Base-by-base conservation (phyloP, 2,888 invertebrate genomes). In the Pheosia tremula region DNA sequence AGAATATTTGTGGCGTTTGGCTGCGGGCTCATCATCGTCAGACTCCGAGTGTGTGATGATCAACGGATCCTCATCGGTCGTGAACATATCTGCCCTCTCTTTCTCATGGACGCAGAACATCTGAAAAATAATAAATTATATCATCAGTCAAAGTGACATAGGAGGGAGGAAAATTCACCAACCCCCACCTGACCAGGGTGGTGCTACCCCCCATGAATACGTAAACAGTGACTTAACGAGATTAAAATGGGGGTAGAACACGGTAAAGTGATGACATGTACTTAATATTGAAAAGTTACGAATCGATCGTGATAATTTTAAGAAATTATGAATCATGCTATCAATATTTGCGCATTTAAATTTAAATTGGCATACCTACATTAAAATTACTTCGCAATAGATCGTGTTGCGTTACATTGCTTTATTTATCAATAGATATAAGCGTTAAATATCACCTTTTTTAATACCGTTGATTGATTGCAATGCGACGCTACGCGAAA, bases 51-150 rank as follows among this genome's bases (percentile, higher is more conserved):
- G 85, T 11, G 76, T 69, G 3, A 78, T 82, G 38, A 83, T 75
- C 24, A 90, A 84, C 0, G 89, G 87, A 55, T 91, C 91, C 0
- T 82, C 79, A 67, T 87, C 88, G 0, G 66, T 58, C 0, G 85
- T 64, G 61, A 83, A 83, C 2, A 77, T 66, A 50, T 75, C 68
- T 0, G 74, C 61, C 0, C 75, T 74, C 41, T 93, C 90, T 2
- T 85, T 85, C 63, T 92, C 93, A 87, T 92, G 92, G 2, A 93
- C 64, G 66, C 93, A 93, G 67, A 92, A 92, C 93, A 93, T 93
- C 93, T 93, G 89, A 45, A 39, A 54, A 9, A 9, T 9, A 43
- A 43, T 43, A 2, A 43, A 43, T 6, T 39, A 52, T 9, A 9
- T 9, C 8, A 43, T 43, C 4, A 43, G 9, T 6, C 7, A 39